Percentiles rank a stretch among this genome's conserved stretches.
phyloP scores from a whole-genome alignment of 2,113 vertebrate genomes.

The Agapornis roseicollis region DNA sequence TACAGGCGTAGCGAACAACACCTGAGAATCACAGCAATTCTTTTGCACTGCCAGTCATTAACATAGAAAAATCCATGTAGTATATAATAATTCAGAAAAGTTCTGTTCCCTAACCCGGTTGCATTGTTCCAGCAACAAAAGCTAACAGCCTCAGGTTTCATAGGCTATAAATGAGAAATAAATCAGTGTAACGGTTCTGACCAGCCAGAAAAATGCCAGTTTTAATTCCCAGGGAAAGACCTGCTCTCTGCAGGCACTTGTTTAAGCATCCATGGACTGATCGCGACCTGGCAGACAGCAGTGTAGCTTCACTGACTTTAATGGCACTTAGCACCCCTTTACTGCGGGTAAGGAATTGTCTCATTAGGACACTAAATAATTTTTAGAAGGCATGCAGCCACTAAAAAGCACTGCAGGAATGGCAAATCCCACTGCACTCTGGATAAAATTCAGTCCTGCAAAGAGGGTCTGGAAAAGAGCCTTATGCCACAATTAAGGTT shows the following conservation, averaged over 20 bases:
- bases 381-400: background rate
- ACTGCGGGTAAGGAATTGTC: background rate
- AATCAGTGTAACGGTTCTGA: constrained; percentile 45
- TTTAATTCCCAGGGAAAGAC: constrained; percentile 32
- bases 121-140: constrained; percentile 56
- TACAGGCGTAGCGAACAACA: constrained; percentile 15
- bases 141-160: constrained; percentile 68
- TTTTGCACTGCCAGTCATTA: constrained; percentile 56
- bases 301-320: constrained; percentile 7
- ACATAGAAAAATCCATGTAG: constrained; percentile 45
- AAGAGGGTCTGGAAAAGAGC: constrained; percentile 33
- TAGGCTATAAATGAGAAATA: constrained; percentile 39
- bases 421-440: background rate
- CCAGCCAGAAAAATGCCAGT: constrained; percentile 37
- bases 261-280: background rate
- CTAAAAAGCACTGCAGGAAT: constrained; percentile 2
- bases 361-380: constrained; percentile 1
- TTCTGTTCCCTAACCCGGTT: constrained; percentile 61
- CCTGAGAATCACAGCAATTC: constrained; percentile 51
- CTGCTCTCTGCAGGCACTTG: background rate
- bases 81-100: constrained; percentile 64
- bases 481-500: constrained; percentile 31
- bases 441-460: constrained; percentile 13
- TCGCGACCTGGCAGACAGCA: background rate
- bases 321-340: constrained; percentile 9